These are phyloP conservation scores for Paratrypauchen microcephalus DNA, from an alignment of 2,797 vertebrate genomes.

Conservation along the genomic window DNA sequence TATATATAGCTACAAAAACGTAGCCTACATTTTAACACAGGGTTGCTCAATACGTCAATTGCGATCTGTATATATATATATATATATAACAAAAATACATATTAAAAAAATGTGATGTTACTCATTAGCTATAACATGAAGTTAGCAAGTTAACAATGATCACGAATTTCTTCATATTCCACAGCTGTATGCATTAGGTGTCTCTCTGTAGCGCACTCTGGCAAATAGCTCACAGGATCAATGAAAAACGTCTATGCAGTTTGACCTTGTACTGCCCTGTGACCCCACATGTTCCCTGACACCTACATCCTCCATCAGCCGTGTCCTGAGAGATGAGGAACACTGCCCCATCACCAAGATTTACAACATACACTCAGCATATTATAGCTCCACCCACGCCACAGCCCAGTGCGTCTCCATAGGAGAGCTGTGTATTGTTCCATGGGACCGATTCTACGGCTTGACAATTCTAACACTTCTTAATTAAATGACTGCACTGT, in stretches of 20 bases:
- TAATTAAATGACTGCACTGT: slow-evolving; percentile 61
- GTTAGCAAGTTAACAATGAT: background rate
- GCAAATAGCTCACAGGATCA: slow-evolving; percentile 51
- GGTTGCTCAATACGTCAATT: too few relatives aligned
- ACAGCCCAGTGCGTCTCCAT: slow-evolving; percentile 55
- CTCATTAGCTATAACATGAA: background rate
- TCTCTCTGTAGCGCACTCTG: slow-evolving; percentile 26
- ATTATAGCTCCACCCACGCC: slow-evolving; percentile 55
- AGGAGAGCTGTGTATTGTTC: slow-evolving; percentile 42
- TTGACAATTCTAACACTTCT: slow-evolving; percentile 52
- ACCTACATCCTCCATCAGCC: slow-evolving; percentile 48
- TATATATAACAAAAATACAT: too few relatives aligned
- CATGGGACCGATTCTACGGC: slow-evolving; percentile 45
- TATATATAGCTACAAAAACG: too few relatives aligned
- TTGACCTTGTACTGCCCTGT: slow-evolving; percentile 68
- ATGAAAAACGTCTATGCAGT: slow-evolving; percentile 57
- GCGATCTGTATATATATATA: too few relatives aligned
- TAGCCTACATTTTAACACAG: too few relatives aligned
- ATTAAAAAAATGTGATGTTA: too few relatives aligned
- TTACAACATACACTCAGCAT: slow-evolving; percentile 53
- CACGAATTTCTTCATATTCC: background rate
- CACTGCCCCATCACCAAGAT: slow-evolving; percentile 65
- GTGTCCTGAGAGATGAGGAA: slow-evolving; percentile 58
- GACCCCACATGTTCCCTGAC: slow-evolving; percentile 60
- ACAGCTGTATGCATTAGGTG: background rate